Conservation (phyloP, 2,113 vertebrate species). For the Dromiciops gliroides region DNA sequence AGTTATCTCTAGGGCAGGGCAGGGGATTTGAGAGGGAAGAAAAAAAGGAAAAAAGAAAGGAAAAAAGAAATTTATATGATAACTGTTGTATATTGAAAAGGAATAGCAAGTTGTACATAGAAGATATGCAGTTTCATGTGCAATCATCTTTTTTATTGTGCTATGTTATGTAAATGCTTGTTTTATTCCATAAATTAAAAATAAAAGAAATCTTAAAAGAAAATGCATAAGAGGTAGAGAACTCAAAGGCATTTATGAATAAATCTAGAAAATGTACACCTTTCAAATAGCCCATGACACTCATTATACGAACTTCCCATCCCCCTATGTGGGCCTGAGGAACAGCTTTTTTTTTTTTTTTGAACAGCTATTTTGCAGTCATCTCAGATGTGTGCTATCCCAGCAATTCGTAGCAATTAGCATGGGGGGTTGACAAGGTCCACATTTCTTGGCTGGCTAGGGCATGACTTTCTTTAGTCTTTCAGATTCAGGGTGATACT, state of each 20-base stretch:
- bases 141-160: not conserved
- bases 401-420: not conserved
- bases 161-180: not conserved
- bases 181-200: not conserved
- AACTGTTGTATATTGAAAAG: not conserved
- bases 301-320: not conserved
- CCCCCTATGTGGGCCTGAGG: not conserved
- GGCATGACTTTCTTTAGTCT: not conserved
- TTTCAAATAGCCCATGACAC: not conserved
- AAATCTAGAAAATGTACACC: not conserved
- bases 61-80: not conserved
- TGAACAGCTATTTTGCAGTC: not conserved
- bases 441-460: not conserved
- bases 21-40: too few relatives aligned
- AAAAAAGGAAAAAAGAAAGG: too few relatives aligned
- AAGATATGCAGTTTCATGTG: not conserved
- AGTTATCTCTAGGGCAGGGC: not conserved
- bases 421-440: not conserved
- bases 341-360: not conserved
- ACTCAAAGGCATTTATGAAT: not conserved
- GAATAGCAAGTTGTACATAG: not conserved
- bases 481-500: not conserved
- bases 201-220: not conserved
- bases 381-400: not conserved
- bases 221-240: not conserved